These are phyloP conservation scores for Erebia ligea DNA, from an alignment of 2,888 invertebrate genomes.

Conservation along the genomic window DNA sequence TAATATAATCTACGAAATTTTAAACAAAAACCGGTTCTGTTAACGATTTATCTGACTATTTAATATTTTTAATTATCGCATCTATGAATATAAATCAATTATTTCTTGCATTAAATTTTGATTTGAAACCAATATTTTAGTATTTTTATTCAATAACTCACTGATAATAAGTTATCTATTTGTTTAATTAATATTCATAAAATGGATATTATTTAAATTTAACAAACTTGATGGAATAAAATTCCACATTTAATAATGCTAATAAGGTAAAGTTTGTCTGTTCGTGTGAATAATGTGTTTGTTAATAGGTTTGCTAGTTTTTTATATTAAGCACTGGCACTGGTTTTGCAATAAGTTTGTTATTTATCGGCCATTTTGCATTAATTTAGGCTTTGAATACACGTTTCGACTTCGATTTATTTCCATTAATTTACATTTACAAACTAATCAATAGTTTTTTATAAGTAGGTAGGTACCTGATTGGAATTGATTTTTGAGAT, in stretches of 20 bases:
- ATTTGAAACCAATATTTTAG: background rate
- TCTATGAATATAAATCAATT: constrained; percentile 11
- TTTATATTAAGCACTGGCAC: constrained; percentile 4
- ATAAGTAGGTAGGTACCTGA: no score
- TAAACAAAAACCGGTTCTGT: no score
- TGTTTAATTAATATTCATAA: constrained; percentile 2
- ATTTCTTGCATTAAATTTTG: constrained; percentile 3
- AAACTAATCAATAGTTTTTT: no score
- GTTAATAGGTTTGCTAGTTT: background rate
- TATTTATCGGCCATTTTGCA: constrained; percentile 19
- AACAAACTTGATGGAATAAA: constrained; percentile 3
- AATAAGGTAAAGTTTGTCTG: constrained; percentile 9
- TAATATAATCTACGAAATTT: no score
- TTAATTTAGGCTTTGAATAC: constrained; percentile 12
- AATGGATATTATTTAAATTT: constrained; percentile 8
- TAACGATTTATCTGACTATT: background rate
- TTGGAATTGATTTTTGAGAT: no score
- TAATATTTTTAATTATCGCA: background rate
- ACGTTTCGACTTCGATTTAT: background rate
- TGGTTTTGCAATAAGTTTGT: constrained; percentile 16
- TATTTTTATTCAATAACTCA: constrained; percentile 8
- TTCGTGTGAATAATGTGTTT: constrained; percentile 20
- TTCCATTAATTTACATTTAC: background rate
- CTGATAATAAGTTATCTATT: background rate
- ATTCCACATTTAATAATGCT: constrained; percentile 12